Percentiles rank a stretch among this genome's conserved stretches.
Conservation (phyloP, 2,888 invertebrate species). For the Rhimphoctona megacephalus region DNA sequence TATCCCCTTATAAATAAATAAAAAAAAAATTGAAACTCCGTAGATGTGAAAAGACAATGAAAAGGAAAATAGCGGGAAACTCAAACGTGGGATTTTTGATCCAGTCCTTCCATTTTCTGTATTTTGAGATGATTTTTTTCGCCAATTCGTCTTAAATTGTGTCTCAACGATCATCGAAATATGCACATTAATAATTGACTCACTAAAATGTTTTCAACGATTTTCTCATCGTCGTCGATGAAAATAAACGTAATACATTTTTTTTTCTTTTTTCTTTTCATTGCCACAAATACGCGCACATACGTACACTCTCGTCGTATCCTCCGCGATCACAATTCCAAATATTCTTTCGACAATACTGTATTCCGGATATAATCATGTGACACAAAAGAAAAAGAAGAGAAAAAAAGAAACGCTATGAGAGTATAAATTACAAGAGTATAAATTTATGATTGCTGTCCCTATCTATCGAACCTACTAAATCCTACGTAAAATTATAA, state of each 20-base stretch:
- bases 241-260: background rate
- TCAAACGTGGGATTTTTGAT: slow-evolving; percentile 14
- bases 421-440: slow-evolving; percentile 57
- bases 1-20: slow-evolving; percentile 66
- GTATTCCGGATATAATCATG: slow-evolving; percentile 50
- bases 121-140: slow-evolving; percentile 2
- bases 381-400: slow-evolving; percentile 32
- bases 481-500: slow-evolving; percentile 55
- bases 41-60: slow-evolving; percentile 42
- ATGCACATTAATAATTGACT: background rate
- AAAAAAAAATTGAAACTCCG: slow-evolving; percentile 54
- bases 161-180: background rate
- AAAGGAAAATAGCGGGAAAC: slow-evolving; percentile 46
- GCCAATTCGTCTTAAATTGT: background rate
- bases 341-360: slow-evolving; percentile 46
- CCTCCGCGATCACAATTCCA: slow-evolving; percentile 9
- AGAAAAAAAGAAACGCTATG: slow-evolving; percentile 45
- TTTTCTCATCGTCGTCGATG: background rate
- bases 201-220: slow-evolving; percentile 1
- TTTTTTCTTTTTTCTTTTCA: slow-evolving; percentile 23
- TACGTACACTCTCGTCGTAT: background rate
- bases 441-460: slow-evolving; percentile 59
- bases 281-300: slow-evolving; percentile 8
- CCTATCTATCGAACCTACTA: slow-evolving; percentile 51
- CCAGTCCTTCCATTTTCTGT: background rate